Base-by-base conservation (phyloP, 2,888 invertebrate species). In the Tromatobia lineatoria region DNA sequence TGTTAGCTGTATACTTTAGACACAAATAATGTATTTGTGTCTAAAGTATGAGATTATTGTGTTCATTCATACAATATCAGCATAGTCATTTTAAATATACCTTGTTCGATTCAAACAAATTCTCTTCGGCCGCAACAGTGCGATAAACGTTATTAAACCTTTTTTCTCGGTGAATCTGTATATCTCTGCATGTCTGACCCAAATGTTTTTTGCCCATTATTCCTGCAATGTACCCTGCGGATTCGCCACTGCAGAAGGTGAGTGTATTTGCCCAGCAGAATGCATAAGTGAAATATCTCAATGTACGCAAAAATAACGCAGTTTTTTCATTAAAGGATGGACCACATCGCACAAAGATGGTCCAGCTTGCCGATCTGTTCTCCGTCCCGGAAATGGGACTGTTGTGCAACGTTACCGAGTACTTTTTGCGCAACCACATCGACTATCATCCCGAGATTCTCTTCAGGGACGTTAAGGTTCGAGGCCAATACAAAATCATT, bases 331-430 rank as follows among this genome's bases (percentile, higher is more conserved):
- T 57, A 0, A 61, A 93, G 93, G 91, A 92, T 80, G 90, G 89
- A 50, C 80, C 91, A 13, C 91, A 91, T 20, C 90, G 93, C 25
- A 91, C 94, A 25, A 95, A 95, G 94, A 98, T 99, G 98, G 96
- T 98, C 20, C 99, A 99, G 93, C 94, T 99, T 89, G 98, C 99
- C 6, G 99, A 99, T 95, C 94, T 99, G 76, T 99, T 99, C 94
- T 99, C 99, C 8, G 97, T 99, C 61, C 99, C 99, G 38, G 99
- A 99, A 95, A 98, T 99, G 97, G 97, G 98, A 87, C 94, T 99
- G 57, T 94, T 99, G 3, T 98, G 98, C 90, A 98, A 99, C 94
- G 98, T 99, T 3, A 97, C 98, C 0, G 98, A 99, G 94, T 98
- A 97, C 94, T 99, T 99, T 91, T 96, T 97, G 87, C 95, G 95